Base-by-base conservation (phyloP, 2,888 invertebrate species). In the Urechis unicinctus region DNA sequence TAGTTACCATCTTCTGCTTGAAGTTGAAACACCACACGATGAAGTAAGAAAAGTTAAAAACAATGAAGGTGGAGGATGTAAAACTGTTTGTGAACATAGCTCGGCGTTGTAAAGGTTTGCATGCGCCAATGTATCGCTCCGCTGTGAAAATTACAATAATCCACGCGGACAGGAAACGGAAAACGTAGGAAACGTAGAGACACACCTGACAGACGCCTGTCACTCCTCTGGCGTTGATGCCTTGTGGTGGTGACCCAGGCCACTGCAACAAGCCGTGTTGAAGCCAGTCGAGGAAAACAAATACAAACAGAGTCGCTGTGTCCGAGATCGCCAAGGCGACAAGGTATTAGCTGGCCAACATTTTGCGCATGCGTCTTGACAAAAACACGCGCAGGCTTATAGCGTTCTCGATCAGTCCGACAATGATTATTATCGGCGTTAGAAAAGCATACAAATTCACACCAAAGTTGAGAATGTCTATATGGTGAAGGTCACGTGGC, bases 121-220 rank as follows among this genome's bases (percentile, higher is more conserved):
- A 73, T 4, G 74, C 70, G 2, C 72, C 74, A 25, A 73, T 69
- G 55, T 69, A 74, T 24, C 74, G 58, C 52, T 74, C 74, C 13
- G 72, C 64, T 0, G 72, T 73, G 56, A 73, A 74, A 43, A 68
- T 65, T 2, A 70, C 73, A 5, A 74, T 66, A 5, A 74, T 60
- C 73, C 74, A 74, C 6, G 73, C 70, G 0, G 72, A 73, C 36
- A 73, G 58, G 52, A 74, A 71, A 17, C 74, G 60, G n/a, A 67
- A 68, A 2, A 68, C 59, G 59, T 74, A 74, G 25, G 86, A 84
- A n/a, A 85, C 68, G 73, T 88, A 91, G 17, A 86, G 83, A 64
- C 87, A 83, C 36, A 85, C 76, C 68, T 90, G 87, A 25, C 61
- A 61, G 22, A 57, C 26, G 21, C 59, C 61, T 2, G 50, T 42